Base-by-base conservation (phyloP, 2,888 invertebrate genomes). In the Tridacna gigas region DNA sequence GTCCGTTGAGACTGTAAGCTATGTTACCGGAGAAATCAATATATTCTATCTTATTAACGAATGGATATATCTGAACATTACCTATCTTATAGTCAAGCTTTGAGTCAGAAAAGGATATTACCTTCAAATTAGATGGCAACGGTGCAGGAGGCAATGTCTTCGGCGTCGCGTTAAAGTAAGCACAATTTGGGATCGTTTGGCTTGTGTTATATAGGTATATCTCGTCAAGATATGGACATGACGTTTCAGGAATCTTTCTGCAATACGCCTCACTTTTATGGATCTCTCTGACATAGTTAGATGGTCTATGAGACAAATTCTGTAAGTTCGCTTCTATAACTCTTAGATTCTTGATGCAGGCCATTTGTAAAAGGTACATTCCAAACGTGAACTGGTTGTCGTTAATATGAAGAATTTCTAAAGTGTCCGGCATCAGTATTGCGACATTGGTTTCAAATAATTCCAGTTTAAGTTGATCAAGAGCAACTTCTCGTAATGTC, bases 371-470 rank as follows among this genome's bases (percentile, higher is more conserved):
- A 20, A 78, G n/a, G 20, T 74, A 85, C 22, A 74, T 74, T 1
- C 82, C 85, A 47, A 77, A 82, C 15, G 80, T 77, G 48, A 82
- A 73, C 25, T 60, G 69, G 28, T 85, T 85, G 45, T 78, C 77
- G 22, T 82, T 77, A 11, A 60, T 15, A 7, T 26, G 67, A 26
- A 82, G 5, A 37, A 71, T 71, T 28, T 80, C 48, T 5, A 85
- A 18, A 5, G 77, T 45, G 0, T 73, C 22, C 37, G 85, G 82
- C 4, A 77, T 11, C 20, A 80, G 25, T 28, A 67, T 25, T 5
- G 48, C 9, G 1, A 75, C 74, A 74, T 82, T 78, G 20, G 63
- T 67, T 61, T 82, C 85, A 28, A 82, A 4, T 13, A 45, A 7
- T 5, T 69, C 61, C 2, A 85, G 63, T 47, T 71, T 56, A 61